These are phyloP conservation scores for Alectoris magna DNA, from an alignment of 2,797 vertebrate species.

Conservation along the genomic window DNA sequence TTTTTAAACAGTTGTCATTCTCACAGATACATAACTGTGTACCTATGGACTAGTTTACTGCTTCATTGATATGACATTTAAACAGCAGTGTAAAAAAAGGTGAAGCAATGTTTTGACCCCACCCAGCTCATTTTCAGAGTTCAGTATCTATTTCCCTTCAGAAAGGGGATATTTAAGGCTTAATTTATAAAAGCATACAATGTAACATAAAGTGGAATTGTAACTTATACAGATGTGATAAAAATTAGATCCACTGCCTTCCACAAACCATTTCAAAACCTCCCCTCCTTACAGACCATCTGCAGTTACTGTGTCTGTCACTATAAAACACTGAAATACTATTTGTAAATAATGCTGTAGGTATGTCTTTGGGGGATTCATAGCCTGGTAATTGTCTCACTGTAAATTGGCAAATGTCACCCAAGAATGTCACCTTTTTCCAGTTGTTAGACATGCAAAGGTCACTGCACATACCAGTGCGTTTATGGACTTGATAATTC, in stretches of 20 bases:
- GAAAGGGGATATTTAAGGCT: neutral
- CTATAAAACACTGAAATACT: neutral
- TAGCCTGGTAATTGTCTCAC: neutral
- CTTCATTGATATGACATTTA: neutral
- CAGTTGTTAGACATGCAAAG: neutral
- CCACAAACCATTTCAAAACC: neutral
- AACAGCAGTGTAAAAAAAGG: neutral
- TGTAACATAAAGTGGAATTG: neutral
- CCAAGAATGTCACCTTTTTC: neutral
- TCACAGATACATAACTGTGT: neutral
- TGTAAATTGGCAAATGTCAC: neutral
- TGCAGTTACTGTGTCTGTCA: neutral
- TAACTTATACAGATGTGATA: neutral
- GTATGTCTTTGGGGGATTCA: neutral
- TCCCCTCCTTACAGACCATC: neutral
- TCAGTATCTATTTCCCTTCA: neutral
- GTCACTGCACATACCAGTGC: neutral
- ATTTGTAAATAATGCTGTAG: neutral
- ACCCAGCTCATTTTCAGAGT: neutral
- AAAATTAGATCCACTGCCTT: neutral
- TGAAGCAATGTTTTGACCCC: neutral
- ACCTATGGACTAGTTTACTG: neutral
- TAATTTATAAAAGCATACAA: neutral
- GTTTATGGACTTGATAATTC: neutral
- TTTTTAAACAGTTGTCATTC: neutral